These are phyloP conservation scores for Scyliorhinus canicula DNA, from an alignment of 2,797 vertebrate species.

Conservation along the genomic window DNA sequence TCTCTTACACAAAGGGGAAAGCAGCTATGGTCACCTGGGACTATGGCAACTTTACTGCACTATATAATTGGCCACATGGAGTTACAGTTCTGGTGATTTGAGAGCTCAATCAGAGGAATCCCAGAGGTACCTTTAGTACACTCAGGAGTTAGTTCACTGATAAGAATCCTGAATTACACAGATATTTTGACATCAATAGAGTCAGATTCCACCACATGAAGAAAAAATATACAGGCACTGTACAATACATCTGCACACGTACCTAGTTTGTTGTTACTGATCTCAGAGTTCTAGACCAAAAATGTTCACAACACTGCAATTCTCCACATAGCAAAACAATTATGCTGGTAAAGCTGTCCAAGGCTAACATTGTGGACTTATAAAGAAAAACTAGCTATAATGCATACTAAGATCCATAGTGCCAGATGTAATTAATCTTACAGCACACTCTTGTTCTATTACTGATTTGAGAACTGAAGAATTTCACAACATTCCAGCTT, in stretches of 20 bases:
- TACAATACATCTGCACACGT: not conserved
- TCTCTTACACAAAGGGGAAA: too few species aligned
- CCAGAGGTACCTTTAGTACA: not conserved
- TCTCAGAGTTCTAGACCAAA: not conserved
- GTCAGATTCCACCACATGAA: not conserved
- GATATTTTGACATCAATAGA: not conserved
- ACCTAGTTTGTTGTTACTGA: not conserved
- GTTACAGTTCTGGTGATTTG: not conserved
- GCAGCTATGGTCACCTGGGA: too few species aligned
- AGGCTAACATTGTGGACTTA: not conserved
- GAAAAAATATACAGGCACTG: not conserved
- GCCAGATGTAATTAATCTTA: not conserved
- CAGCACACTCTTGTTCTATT: not conserved
- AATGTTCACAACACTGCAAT: not conserved
- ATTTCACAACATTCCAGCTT: constrained; percentile 6
- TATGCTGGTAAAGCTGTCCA: not conserved
- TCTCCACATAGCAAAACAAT: not conserved
- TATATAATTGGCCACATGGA: not conserved
- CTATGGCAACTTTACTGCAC: too few species aligned
- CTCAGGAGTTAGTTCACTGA: not conserved
- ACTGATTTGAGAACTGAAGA: not conserved
- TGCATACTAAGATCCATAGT: not conserved
- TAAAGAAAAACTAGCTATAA: not conserved
- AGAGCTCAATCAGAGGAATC: not conserved
- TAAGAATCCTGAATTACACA: not conserved